Evolutionary conservation across 2,888 invertebrate genomes (phyloP).

Genomic region (Aspidiotus destructor): DNA sequence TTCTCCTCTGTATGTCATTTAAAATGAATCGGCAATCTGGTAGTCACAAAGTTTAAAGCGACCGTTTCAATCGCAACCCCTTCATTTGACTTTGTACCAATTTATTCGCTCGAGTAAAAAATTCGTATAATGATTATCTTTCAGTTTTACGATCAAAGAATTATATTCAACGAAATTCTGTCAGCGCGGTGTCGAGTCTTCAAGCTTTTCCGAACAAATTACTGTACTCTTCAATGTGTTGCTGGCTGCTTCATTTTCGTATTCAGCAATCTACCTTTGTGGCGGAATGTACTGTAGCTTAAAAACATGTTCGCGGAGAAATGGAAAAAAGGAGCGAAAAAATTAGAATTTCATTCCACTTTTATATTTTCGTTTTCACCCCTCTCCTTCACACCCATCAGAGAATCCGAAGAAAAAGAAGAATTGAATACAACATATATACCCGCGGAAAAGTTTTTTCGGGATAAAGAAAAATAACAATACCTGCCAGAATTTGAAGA

Average conservation of each 20-base stretch:
- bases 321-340: slow-evolving; percentile 1
- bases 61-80: no score
- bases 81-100: no score
- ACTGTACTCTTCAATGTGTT: no score
- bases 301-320: neutral
- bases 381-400: slow-evolving; percentile 14
- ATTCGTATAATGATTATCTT: no score
- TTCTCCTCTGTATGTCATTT: neutral
- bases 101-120: no score
- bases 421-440: slow-evolving; percentile 24
- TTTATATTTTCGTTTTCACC: slow-evolving; percentile 1
- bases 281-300: neutral
- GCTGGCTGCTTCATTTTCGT: no score
- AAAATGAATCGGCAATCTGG: slow-evolving; percentile 1
- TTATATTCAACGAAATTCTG: no score
- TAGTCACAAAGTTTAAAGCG: neutral
- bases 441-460: slow-evolving; percentile 17
- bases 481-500: slow-evolving; percentile 31
- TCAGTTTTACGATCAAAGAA: no score
- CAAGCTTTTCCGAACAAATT: no score
- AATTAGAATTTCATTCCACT: slow-evolving; percentile 9
- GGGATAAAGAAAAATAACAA: slow-evolving; percentile 22
- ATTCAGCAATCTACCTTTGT: no score
- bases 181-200: no score
- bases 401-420: slow-evolving; percentile 13